These are phyloP conservation scores for Phylloscopus trochiloides DNA, from an alignment of 2,113 vertebrate genomes.

Conservation along the genomic window DNA sequence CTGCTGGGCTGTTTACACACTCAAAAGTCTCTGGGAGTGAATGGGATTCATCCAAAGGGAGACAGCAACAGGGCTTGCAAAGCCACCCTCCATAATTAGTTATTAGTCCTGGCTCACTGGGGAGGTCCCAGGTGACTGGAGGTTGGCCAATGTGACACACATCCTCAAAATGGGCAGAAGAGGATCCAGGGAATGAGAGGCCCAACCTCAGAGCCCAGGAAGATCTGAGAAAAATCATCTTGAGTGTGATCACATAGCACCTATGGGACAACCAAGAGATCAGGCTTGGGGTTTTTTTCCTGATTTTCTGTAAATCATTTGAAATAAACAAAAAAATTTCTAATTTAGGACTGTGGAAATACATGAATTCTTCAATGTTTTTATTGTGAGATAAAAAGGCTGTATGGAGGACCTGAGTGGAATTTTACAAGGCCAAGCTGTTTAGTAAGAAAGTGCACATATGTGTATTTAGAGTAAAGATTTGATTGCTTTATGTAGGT, in stretches of 20 bases:
- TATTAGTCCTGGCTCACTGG: not conserved
- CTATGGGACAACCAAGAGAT: not conserved
- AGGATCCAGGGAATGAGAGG: not conserved
- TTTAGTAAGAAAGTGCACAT: not conserved
- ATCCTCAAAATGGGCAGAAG: not conserved
- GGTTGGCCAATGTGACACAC: not conserved
- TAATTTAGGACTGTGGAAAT: not conserved
- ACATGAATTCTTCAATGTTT: not conserved
- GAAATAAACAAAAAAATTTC: not conserved
- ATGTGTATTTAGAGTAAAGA: not conserved
- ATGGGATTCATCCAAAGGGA: not conserved
- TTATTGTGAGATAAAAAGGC: not conserved
- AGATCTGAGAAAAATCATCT: not conserved
- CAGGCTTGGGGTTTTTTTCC: not conserved
- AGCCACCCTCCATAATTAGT: no score
- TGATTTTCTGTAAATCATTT: not conserved
- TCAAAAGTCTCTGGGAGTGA: not conserved
- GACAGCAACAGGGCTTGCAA: not conserved
- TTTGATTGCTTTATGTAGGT: not conserved
- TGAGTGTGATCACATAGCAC: not conserved
- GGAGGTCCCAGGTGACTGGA: not conserved
- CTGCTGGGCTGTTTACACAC: no score
- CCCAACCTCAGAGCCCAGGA: not conserved
- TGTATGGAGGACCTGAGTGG: not conserved
- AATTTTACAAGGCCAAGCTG: not conserved